Evolutionary conservation across 2,113 vertebrate genomes (phyloP).

Genomic region (Dissostichus mawsoni): DNA sequence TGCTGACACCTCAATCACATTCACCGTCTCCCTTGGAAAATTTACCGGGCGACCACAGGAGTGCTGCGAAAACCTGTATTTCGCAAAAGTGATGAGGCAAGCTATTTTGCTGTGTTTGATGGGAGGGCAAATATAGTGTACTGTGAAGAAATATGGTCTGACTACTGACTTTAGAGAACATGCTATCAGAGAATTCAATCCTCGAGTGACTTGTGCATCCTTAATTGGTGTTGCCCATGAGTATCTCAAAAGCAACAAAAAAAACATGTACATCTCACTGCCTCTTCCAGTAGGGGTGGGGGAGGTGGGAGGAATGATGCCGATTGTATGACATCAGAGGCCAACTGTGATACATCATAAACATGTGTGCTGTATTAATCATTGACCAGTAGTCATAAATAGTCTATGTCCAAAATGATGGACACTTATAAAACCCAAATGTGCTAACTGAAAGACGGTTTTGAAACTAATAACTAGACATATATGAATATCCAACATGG

Average conservation of each 20-base stretch:
- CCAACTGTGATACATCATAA: neutral
- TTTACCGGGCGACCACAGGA: slow-evolving; percentile 38
- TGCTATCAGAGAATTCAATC: slow-evolving; percentile 41
- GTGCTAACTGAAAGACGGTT: slow-evolving; percentile 17
- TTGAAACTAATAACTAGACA: slow-evolving; percentile 10
- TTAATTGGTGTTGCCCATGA: slow-evolving; percentile 15
- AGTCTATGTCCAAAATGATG: slow-evolving; percentile 16
- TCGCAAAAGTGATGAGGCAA: slow-evolving; percentile 54
- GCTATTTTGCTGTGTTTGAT: slow-evolving; percentile 45
- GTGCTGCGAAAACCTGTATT: slow-evolving; percentile 40
- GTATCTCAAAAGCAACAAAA: neutral
- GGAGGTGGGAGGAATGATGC: neutral
- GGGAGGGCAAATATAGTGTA: slow-evolving; percentile 35
- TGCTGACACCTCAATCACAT: slow-evolving; percentile 83
- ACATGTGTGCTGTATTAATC: slow-evolving; percentile 6
- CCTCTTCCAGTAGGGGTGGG: neutral
- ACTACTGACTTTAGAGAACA: slow-evolving; percentile 41
- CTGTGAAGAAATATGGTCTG: slow-evolving; percentile 19
- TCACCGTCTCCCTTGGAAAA: slow-evolving; percentile 62
- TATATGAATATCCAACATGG: neutral
- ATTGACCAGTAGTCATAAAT: neutral
- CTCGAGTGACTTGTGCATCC: slow-evolving; percentile 15
- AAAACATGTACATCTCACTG: neutral
- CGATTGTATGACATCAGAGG: slow-evolving; percentile 11
- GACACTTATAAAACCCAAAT: slow-evolving; percentile 23